Percentiles rank a stretch among this genome's conserved stretches.
Evolutionary conservation across 2,888 invertebrate species (phyloP).

Genomic region (Lottia gigantea): DNA sequence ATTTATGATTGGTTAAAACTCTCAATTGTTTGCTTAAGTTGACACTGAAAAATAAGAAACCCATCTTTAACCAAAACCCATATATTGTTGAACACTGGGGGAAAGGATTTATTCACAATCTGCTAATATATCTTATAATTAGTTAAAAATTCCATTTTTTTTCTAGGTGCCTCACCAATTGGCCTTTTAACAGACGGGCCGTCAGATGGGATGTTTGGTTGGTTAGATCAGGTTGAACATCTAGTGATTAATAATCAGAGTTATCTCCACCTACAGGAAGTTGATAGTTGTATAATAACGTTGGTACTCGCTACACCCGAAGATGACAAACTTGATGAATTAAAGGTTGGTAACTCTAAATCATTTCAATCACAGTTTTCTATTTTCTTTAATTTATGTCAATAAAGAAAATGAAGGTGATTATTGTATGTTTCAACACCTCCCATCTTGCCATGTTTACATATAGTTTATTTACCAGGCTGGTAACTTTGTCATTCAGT

Average conservation of each 20-base stretch:
- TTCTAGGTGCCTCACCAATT: slow-evolving; percentile 43
- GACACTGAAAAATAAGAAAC: too few relatives aligned
- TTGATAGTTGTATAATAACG: slow-evolving; percentile 34
- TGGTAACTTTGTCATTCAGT: too few relatives aligned
- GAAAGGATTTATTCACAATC: neutral
- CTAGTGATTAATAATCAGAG: slow-evolving; percentile 38
- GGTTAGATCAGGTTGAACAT: slow-evolving; percentile 36
- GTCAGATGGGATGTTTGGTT: slow-evolving; percentile 32
- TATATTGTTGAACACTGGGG: neutral
- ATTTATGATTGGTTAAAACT: too few relatives aligned
- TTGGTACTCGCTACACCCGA: slow-evolving; percentile 42
- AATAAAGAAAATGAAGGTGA: too few relatives aligned
- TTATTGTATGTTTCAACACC: too few relatives aligned
- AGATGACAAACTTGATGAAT: slow-evolving; percentile 48
- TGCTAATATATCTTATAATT: neutral
- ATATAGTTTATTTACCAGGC: too few relatives aligned
- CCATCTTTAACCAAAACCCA: neutral
- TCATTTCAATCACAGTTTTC: too few relatives aligned
- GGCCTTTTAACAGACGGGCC: slow-evolving; percentile 29
- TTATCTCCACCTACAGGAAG: slow-evolving; percentile 41
- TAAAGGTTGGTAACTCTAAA: slow-evolving; percentile 43
- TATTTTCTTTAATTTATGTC: too few relatives aligned
- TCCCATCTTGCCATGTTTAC: too few relatives aligned
- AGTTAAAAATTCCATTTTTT: neutral
- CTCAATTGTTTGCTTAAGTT: too few relatives aligned